Percentiles rank a stretch among this genome's conserved stretches.
phyloP scores from a whole-genome alignment of 1,140 invertebrate genomes.

The Drosophila triauraria region DNA sequence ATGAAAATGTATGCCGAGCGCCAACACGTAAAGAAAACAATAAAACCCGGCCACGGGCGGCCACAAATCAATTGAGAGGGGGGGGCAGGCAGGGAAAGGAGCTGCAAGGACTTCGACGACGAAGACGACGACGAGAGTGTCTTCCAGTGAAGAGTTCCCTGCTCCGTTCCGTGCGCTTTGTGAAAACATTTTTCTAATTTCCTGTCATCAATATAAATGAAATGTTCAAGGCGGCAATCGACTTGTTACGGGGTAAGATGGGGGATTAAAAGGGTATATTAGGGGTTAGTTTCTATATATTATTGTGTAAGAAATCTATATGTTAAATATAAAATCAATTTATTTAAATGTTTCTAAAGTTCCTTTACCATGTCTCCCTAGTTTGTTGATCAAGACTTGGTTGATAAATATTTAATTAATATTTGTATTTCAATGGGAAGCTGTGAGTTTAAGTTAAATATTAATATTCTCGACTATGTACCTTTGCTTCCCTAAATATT shows the following conservation, averaged over 20 bases:
- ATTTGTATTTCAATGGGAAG: not conserved
- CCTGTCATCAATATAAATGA: conserved; percentile 84
- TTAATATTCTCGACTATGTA: too few species aligned
- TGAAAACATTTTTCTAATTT: conserved; percentile 83
- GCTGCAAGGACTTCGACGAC: conserved; percentile 9
- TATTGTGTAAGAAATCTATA: not conserved
- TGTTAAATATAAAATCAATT: not conserved
- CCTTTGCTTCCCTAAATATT: too few species aligned
- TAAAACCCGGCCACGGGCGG: conserved; percentile 28
- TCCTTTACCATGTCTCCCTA: rapidly evolving
- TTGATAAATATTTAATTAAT: not conserved
- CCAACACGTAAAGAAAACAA: conserved; percentile 57
- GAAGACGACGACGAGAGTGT: conserved; percentile 26
- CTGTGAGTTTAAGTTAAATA: too few species aligned
- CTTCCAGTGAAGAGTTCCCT: conserved; percentile 35
- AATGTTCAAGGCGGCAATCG: conserved; percentile 58
- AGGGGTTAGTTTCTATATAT: not conserved
- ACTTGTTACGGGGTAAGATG: conserved; percentile 5
- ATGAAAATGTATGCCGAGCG: conserved; percentile 62
- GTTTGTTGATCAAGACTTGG: too few species aligned
- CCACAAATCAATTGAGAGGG: conserved; percentile 66
- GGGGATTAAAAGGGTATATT: conserved; percentile 13
- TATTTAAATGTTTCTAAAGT: not conserved
- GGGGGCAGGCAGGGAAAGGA: conserved; percentile 4
- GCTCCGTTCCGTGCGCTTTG: conserved; percentile 34